Base-by-base conservation (phyloP, 2,888 invertebrate species). In the Allygus modestus region DNA sequence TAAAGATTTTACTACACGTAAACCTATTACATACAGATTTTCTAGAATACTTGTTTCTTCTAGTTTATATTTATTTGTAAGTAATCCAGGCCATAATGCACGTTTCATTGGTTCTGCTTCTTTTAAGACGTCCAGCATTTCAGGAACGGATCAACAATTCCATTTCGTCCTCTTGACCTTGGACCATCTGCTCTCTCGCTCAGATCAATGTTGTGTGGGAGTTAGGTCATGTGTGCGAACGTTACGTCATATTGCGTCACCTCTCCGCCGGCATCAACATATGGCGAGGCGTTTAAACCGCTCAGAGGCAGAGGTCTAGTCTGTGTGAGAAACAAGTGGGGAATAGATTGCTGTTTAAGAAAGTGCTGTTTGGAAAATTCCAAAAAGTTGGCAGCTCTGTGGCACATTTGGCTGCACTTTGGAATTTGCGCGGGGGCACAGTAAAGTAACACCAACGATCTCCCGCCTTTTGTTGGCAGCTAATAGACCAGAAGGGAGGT, bases 371-470 rank as follows among this genome's bases (percentile, higher is more conserved):
- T 54, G 20, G 54, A 23, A 54, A 54, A n/a, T 1, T 23, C 23
- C 54, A 23, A 23, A 65, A 65, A 65, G 26, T 65, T 65, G 65
- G 58, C 58, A 58, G 58, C 58, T 5, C 26, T 20, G 51, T 37
- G 51, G 26, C 58, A 58, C 58, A 58, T 20, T 58, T 58, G 58
- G 65, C 65, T 65, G 28, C 28, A 65, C 65, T 65, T 65, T 5
- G 65, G 65, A 65, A 65, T 65, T 65, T 31, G 65, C 65, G 65
- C 58, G 58, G 23, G 54, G 17, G 7, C 23, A 23, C 23, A 5
- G 31, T 58, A 65, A 31, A 31, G 65, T 23, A 65, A n/a, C n/a
- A n/a, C n/a, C n/a, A n/a, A 65, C 65, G 65, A 12, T 65, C 65
- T 2, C 0, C 12, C 31, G 65, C 65, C 65, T 28, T 65, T 65